These are phyloP conservation scores for Nothura maculosa DNA, from an alignment of 2,797 vertebrate genomes.

Conservation along the genomic window DNA sequence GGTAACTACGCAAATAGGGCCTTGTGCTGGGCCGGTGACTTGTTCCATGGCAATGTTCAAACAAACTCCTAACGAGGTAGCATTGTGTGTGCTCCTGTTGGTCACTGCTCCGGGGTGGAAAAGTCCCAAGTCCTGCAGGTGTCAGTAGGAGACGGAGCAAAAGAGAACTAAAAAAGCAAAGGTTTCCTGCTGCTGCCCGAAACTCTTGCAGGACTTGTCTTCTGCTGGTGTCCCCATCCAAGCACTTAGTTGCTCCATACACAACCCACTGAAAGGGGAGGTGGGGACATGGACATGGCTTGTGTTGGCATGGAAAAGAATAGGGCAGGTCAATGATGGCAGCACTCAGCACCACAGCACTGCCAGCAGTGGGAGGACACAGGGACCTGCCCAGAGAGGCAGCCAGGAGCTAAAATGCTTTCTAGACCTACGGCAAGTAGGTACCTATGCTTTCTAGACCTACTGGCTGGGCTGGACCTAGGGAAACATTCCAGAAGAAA, in stretches of 20 bases:
- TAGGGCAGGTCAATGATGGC: neutral
- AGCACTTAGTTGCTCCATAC: neutral
- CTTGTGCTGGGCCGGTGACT: accelerated
- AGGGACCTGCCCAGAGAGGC: neutral
- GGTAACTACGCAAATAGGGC: neutral
- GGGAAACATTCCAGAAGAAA: neutral
- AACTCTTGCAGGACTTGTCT: neutral
- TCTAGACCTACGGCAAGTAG: neutral
- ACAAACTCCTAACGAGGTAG: slow-evolving; percentile 5
- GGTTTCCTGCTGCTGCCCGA: neutral
- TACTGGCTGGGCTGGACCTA: neutral
- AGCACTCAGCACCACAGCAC: neutral
- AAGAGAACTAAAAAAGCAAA: neutral
- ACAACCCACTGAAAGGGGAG: neutral
- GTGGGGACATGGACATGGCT: accelerated
- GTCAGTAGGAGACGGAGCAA: neutral
- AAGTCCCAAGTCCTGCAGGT: slow-evolving; percentile 1
- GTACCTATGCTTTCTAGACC: neutral
- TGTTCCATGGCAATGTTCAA: slow-evolving; percentile 46
- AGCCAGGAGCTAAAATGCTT: neutral
- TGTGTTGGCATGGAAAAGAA: neutral
- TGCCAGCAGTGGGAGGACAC: neutral
- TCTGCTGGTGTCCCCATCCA: neutral
- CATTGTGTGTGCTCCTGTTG: neutral
- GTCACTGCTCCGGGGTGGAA: neutral